A percentile compares a stretch with the other conserved stretches of the same genome.
Conservation (phyloP, 1,140 invertebrate genomes). For the Leptoteleia sp. region DNA sequence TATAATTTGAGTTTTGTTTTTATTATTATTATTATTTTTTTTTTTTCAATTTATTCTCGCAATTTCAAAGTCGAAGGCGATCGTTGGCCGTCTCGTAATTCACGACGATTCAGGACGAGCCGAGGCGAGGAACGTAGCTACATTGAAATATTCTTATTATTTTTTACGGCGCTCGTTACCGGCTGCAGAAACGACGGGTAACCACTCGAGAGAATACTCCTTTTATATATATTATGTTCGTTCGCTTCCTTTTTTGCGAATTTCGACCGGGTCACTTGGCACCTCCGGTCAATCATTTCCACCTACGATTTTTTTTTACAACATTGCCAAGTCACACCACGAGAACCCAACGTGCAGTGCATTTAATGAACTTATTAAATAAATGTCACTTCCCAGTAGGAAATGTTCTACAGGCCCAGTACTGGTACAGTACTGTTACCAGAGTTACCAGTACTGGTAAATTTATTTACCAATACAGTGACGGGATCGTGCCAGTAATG, state of each 20-base stretch:
- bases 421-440: no score
- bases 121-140: constrained; percentile 54
- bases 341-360: constrained; percentile 5
- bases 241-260: constrained; percentile 43
- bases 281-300: constrained; percentile 53
- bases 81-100: constrained; percentile 66
- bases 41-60: constrained; percentile 62
- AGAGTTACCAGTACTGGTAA: no score
- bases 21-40: constrained; percentile 23
- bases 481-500: no score
- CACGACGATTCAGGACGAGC: constrained; percentile 59
- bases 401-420: no score
- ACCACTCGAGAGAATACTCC: constrained; percentile 54
- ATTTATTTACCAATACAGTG: no score
- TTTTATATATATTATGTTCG: constrained; percentile 62
- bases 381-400: no score
- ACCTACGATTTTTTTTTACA: constrained; percentile 37
- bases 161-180: constrained; percentile 67
- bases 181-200: constrained; percentile 64
- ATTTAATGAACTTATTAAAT: constrained; percentile 36
- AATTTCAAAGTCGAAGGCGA: constrained; percentile 65
- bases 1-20: constrained; percentile 57
- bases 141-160: constrained; percentile 69
- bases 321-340: background rate
- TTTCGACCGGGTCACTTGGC: constrained; percentile 60